A percentile compares a stretch with the other conserved stretches of the same genome.
Conservation (phyloP, 2,113 vertebrate genomes). For the Pica pica region DNA sequence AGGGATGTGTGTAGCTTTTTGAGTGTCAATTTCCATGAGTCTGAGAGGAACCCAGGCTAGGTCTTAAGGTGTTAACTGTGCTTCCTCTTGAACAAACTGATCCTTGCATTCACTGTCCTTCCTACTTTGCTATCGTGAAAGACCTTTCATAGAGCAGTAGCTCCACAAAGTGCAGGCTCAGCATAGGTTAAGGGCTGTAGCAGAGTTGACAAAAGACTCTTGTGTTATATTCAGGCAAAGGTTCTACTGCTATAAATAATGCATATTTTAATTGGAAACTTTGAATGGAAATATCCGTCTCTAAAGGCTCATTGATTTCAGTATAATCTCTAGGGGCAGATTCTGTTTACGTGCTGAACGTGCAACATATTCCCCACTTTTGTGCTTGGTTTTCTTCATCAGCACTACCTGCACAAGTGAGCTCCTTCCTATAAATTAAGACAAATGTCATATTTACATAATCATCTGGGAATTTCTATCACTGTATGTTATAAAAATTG, state of each 20-base stretch:
- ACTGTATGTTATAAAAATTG: neutral
- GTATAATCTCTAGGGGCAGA: neutral
- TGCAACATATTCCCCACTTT: neutral
- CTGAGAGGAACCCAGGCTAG: neutral
- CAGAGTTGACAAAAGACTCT: neutral
- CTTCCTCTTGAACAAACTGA: neutral
- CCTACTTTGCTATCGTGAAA: neutral
- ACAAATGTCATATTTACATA: neutral
- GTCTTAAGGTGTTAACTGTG: neutral
- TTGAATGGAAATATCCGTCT: neutral
- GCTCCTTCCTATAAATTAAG: neutral
- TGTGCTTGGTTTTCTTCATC: neutral
- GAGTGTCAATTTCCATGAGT: neutral
- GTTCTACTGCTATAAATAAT: constrained; percentile 42
- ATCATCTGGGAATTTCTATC: neutral
- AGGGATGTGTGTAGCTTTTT: neutral
- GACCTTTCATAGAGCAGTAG: neutral
- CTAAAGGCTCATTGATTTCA: neutral
- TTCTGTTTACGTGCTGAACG: neutral
- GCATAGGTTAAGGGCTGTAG: neutral
- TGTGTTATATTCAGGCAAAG: neutral
- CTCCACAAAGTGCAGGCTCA: neutral
- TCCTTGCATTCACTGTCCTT: neutral
- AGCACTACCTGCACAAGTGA: neutral
- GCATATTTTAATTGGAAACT: constrained; percentile 27